A percentile compares a stretch with the other conserved stretches of the same genome.
phyloP scores from a whole-genome alignment of 2,113 vertebrate genomes.

The Sphyrna mokarran region DNA sequence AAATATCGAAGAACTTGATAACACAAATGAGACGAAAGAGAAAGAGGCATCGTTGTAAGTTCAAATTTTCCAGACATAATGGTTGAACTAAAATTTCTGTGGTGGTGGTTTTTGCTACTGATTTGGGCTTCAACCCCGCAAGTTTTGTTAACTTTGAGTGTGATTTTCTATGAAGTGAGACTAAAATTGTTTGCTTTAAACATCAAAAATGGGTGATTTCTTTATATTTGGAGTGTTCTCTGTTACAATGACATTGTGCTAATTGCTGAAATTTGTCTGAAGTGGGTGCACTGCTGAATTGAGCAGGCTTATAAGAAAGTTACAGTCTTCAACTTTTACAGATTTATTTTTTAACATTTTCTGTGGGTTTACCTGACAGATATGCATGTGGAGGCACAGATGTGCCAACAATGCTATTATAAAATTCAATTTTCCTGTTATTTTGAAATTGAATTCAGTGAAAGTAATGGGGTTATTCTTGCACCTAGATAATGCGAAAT shows the following conservation, averaged over 20 bases:
- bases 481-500: background rate
- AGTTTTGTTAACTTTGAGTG: background rate
- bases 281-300: background rate
- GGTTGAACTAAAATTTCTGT: background rate
- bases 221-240: background rate
- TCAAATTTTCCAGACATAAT: conserved; percentile 18
- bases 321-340: background rate
- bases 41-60: conserved; percentile 92
- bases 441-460: background rate
- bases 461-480: background rate
- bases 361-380: background rate
- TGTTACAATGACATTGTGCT: background rate
- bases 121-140: background rate
- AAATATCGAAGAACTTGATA: conserved; percentile 73
- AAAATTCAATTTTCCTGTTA: background rate
- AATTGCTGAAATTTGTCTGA: background rate
- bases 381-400: background rate
- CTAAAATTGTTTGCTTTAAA: background rate
- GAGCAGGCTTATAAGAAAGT: background rate
- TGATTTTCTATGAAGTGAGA: background rate
- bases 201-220: background rate
- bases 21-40: conserved; percentile 75
- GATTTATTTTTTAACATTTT: background rate
- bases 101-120: background rate
- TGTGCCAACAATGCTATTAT: background rate